Evolutionary conservation across 2,797 vertebrate genomes (phyloP).

Genomic region (Sciaenops ocellatus): DNA sequence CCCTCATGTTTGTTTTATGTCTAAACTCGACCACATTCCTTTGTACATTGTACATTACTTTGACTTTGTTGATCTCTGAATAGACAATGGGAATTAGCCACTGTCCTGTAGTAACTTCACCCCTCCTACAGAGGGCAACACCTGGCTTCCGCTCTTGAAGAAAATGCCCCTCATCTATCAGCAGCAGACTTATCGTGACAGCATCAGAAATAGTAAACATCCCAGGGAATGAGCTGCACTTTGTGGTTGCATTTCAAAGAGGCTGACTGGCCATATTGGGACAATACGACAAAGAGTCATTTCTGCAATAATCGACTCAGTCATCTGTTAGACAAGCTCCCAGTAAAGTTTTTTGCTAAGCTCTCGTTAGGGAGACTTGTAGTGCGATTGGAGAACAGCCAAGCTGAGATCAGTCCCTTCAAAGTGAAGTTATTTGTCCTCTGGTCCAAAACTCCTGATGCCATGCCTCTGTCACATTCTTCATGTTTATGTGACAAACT

Average conservation of each 20-base stretch:
- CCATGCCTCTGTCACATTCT: conserved; percentile 71
- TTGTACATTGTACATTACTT: too few relatives aligned
- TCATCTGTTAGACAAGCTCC: conserved; percentile 24
- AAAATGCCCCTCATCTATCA: conserved; percentile 14
- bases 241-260: conserved; percentile 24
- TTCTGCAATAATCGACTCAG: conserved; percentile 13
- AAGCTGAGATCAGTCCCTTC: conserved; percentile 25
- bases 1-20: background rate
- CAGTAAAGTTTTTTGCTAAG: conserved; percentile 8
- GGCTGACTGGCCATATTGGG: conserved; percentile 3
- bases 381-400: conserved; percentile 26
- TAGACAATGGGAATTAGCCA: background rate
- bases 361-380: conserved; percentile 7
- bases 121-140: conserved; percentile 66
- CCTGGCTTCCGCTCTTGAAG: conserved; percentile 18
- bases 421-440: conserved; percentile 33
- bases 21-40: background rate
- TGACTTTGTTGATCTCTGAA: background rate
- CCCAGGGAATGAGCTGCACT: conserved; percentile 29
- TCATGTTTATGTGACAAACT: conserved; percentile 68
- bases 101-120: conserved; percentile 34
- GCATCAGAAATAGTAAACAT: conserved; percentile 49
- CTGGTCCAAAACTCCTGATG: conserved; percentile 31
- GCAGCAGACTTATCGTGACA: conserved; percentile 29
- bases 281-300: conserved; percentile 7